Evolutionary conservation across 2,113 vertebrate genomes (phyloP).

Genomic region (Sterna hirundo): DNA sequence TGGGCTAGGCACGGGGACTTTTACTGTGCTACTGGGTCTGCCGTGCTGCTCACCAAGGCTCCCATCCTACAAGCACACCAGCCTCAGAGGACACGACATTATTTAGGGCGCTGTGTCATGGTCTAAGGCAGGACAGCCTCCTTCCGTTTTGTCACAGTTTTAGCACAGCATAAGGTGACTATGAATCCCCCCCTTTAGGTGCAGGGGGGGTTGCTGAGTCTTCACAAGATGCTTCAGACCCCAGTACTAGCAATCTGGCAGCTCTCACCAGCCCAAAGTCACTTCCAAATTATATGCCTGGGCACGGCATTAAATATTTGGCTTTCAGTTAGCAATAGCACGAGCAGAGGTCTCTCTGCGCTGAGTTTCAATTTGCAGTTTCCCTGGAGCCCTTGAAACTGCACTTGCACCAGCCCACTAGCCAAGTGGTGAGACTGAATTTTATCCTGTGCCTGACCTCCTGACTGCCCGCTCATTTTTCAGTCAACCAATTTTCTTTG

Average conservation of each 20-base stretch:
- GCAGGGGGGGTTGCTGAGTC: neutral
- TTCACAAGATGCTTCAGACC: neutral
- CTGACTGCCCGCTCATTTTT: neutral
- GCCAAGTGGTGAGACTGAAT: fast-evolving
- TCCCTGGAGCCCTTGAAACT: neutral
- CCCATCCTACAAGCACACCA: neutral
- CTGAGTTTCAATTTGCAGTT: neutral
- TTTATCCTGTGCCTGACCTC: neutral
- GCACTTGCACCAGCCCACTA: neutral
- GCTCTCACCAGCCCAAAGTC: neutral
- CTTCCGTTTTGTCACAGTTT: neutral
- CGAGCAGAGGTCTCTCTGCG: neutral
- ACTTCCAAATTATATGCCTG: neutral
- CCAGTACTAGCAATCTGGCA: neutral
- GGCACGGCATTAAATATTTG: neutral
- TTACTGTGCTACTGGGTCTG: neutral
- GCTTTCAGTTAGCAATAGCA: neutral
- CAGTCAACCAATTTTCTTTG: neutral
- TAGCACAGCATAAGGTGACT: neutral
- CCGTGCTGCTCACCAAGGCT: neutral
- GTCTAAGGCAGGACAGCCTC: neutral
- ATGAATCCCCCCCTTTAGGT: neutral
- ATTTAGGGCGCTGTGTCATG: neutral
- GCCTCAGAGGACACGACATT: neutral
- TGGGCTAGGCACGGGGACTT: neutral